phyloP scores from a whole-genome alignment of 2,797 vertebrate genomes.

The Babyrousa celebensis region DNA sequence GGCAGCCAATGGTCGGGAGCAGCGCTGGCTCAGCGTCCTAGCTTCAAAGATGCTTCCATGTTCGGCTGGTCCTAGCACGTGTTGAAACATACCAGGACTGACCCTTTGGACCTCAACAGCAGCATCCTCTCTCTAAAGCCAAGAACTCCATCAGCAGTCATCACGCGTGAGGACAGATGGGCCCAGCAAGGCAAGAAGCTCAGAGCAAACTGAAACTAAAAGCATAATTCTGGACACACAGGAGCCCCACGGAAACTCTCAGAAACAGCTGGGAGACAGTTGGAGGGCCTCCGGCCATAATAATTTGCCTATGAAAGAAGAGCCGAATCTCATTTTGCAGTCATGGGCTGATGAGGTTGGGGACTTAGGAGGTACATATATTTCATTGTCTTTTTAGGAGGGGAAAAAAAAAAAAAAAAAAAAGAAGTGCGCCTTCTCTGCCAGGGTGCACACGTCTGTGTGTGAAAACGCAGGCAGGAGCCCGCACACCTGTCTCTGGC shows the following conservation, averaged over 20 bases:
- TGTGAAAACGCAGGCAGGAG: neutral
- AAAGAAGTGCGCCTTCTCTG: neutral
- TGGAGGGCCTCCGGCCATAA: constrained; percentile 66
- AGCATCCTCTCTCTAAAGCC: neutral
- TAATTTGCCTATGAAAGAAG: neutral
- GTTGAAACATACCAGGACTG: neutral
- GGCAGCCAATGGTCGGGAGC: neutral
- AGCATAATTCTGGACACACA: constrained; percentile 43
- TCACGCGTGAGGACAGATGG: constrained; percentile 28
- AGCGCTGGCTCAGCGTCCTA: neutral
- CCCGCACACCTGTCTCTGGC: neutral
- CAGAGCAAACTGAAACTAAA: neutral
- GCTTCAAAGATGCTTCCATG: neutral
- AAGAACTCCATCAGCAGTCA: neutral
- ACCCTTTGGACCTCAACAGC: neutral
- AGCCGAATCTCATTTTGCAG: constrained; percentile 61
- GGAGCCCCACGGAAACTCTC: constrained; percentile 17
- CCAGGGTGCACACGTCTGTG: neutral
- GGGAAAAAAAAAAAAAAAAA: neutral
- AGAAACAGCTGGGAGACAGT: constrained; percentile 75
- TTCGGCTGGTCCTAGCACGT: neutral
- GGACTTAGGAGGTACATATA: constrained; percentile 68
- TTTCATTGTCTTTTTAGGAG: constrained; percentile 83
- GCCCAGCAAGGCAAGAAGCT: constrained; percentile 39
- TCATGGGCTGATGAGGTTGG: constrained; percentile 63